phyloP scores from a whole-genome alignment of 2,888 invertebrate species.

The Alentia gelatinosa region DNA sequence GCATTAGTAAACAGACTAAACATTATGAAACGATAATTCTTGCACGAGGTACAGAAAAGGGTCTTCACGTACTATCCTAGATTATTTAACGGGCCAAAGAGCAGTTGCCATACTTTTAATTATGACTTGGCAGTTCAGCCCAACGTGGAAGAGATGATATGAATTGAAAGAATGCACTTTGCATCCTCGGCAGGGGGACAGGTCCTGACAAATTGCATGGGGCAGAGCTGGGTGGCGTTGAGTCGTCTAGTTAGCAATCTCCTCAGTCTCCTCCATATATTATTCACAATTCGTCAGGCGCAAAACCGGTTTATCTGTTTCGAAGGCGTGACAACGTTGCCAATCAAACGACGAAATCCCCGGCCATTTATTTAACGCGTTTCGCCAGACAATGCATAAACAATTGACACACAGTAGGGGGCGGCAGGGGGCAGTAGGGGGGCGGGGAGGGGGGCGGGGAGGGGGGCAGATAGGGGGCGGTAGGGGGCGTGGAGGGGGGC shows the following conservation, averaged over 20 bases:
- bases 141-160: not conserved
- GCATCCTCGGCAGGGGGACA: not conserved
- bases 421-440: not conserved
- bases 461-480: too few relatives aligned
- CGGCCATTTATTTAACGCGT: not conserved
- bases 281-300: not conserved
- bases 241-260: not conserved
- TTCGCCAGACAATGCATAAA: conserved; percentile 1
- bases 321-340: not conserved
- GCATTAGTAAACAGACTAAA: too few relatives aligned
- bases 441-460: not conserved
- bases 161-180: not conserved
- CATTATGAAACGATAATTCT: too few relatives aligned
- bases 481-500: too few relatives aligned
- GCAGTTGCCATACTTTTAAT: too few relatives aligned
- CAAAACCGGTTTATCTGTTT: not conserved
- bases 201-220: not conserved
- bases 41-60: too few relatives aligned
- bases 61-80: too few relatives aligned
- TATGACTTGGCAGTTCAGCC: too few relatives aligned
- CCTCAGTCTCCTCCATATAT: not conserved
- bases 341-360: not conserved
- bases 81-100: too few relatives aligned
- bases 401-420: not conserved
- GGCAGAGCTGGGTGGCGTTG: not conserved